Conservation (phyloP, 1,140 invertebrate species). For the Caenorhabditis brenneri region DNA sequence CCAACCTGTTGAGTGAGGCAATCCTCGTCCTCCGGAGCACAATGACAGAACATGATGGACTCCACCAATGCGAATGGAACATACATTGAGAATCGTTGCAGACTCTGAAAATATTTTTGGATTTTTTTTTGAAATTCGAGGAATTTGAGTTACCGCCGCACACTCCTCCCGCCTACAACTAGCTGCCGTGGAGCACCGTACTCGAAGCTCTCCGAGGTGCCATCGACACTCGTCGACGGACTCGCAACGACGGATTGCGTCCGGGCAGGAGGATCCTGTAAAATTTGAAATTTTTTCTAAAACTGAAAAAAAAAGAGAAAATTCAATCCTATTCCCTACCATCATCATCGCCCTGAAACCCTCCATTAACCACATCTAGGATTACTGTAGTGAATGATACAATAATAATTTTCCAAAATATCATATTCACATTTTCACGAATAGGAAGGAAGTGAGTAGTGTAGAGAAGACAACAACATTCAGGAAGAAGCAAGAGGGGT, state of each 20-base stretch:
- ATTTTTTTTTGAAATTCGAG: not conserved
- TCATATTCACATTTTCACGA: slow-evolving; percentile 13
- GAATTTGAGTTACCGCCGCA: slow-evolving; percentile 59
- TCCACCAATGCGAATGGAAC: slow-evolving; percentile 59
- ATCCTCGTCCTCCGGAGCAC: slow-evolving; percentile 56
- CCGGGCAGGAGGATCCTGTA: slow-evolving; percentile 45
- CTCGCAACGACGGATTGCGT: slow-evolving; percentile 58
- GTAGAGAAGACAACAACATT: not conserved
- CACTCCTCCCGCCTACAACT: slow-evolving; percentile 58
- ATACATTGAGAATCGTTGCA: slow-evolving; percentile 63
- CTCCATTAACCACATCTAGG: no score
- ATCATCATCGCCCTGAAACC: slow-evolving; percentile 3
- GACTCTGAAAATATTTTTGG: slow-evolving; percentile 58
- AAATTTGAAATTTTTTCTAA: no score
- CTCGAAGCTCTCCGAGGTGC: slow-evolving; percentile 65
- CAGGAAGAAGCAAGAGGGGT: not conserved
- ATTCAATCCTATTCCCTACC: not conserved
- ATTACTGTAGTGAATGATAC: not conserved
- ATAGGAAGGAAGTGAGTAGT: not conserved
- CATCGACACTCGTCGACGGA: slow-evolving; percentile 62
- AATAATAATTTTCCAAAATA: not conserved
- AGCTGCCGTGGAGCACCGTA: slow-evolving; percentile 57
- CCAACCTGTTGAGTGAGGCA: slow-evolving; percentile 62
- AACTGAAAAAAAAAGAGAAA: no score
- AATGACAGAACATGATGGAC: slow-evolving; percentile 67